Conservation (phyloP, 2,113 vertebrate genomes). For the Pristiophorus japonicus region DNA sequence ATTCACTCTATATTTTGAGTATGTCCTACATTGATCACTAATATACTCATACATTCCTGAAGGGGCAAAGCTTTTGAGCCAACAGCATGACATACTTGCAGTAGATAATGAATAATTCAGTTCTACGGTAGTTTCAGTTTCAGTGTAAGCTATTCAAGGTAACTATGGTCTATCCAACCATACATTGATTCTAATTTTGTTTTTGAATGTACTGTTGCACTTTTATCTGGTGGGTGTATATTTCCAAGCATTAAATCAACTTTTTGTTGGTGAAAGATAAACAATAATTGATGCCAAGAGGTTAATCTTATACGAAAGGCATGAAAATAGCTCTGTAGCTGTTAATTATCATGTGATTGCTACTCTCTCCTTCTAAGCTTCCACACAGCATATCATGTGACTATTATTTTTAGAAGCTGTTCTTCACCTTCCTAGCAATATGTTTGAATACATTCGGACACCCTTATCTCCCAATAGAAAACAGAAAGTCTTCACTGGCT, state of each 20-base stretch:
- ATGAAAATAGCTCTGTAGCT: background rate
- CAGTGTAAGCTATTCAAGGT: background rate
- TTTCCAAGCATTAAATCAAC: background rate
- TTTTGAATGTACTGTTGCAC: background rate
- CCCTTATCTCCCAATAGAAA: background rate
- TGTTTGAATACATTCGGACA: background rate
- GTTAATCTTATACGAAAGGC: background rate
- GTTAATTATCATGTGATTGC: background rate
- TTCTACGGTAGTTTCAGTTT: background rate
- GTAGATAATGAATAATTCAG: slow-evolving; percentile 1
- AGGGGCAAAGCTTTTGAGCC: background rate
- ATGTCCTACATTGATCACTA: background rate
- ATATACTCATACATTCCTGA: background rate
- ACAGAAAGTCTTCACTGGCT: background rate
- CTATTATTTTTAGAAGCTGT: background rate
- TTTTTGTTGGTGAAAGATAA: background rate
- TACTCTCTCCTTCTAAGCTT: background rate
- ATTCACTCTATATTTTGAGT: background rate
- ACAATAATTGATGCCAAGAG: background rate
- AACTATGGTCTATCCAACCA: background rate
- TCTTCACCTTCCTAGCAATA: background rate
- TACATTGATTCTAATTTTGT: background rate
- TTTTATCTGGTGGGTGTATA: background rate
- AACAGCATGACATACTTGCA: background rate
- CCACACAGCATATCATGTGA: background rate